Conservation (phyloP, 2,888 invertebrate species). For the Sminthurides aquaticus region DNA sequence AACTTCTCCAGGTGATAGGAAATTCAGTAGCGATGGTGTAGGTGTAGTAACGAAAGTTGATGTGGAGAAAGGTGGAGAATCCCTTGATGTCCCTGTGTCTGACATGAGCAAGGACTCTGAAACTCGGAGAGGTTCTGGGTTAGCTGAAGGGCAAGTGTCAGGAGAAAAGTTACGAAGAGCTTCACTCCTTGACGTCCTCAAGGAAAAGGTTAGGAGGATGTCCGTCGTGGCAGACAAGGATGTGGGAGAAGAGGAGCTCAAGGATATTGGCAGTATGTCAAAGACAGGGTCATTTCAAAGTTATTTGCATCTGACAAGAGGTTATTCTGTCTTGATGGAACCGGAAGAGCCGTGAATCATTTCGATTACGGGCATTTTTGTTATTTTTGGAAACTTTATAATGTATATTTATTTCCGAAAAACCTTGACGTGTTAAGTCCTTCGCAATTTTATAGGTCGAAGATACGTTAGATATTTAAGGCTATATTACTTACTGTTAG, state of each 20-base stretch:
- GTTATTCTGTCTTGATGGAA: neutral
- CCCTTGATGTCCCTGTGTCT: neutral
- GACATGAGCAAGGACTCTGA: neutral
- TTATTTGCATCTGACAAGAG: slow-evolving; percentile 2
- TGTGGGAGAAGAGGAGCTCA: neutral
- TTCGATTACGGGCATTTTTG: no score
- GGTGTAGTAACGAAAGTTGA: neutral
- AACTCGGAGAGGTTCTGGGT: neutral
- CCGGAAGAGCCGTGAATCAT: neutral
- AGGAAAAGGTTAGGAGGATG: neutral
- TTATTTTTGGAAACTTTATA: no score
- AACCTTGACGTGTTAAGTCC: no score
- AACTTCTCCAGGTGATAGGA: neutral
- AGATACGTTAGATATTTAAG: no score
- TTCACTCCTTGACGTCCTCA: neutral
- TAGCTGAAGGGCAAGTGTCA: neutral
- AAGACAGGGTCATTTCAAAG: neutral
- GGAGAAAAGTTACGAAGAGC: neutral
- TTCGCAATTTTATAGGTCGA: no score
- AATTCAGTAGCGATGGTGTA: neutral
- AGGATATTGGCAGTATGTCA: neutral
- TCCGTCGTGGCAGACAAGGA: neutral
- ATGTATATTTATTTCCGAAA: no score
- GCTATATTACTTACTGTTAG: no score
- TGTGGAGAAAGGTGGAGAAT: neutral